Percentiles rank a stretch among this genome's conserved stretches.
phyloP scores from a whole-genome alignment of 2,797 vertebrate species.

The Tapirus indicus region DNA sequence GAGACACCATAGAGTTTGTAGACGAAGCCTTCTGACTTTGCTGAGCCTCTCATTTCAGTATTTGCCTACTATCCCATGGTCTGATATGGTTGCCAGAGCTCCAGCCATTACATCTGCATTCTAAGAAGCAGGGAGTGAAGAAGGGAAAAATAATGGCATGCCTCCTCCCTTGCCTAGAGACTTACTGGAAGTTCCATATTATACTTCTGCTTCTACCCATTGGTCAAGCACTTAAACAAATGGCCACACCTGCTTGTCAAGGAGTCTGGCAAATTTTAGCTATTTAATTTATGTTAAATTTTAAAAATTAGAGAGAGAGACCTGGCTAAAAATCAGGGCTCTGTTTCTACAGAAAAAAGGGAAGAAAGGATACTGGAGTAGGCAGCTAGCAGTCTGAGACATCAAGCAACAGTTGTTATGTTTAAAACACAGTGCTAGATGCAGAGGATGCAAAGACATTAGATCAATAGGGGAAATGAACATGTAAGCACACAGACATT shows the following conservation, averaged over 20 bases:
- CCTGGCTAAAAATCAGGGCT: background rate
- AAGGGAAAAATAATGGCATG: background rate
- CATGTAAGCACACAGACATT: background rate
- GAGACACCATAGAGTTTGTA: background rate
- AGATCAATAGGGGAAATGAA: background rate
- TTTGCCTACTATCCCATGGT: background rate
- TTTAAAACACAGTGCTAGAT: background rate
- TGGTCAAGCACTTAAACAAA: background rate
- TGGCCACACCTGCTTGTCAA: background rate
- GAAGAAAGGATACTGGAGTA: background rate
- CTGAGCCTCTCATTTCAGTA: background rate
- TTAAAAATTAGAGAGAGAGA: background rate
- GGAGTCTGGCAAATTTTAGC: background rate
- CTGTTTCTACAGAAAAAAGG: slow-evolving; percentile 10
- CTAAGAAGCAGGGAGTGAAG: background rate
- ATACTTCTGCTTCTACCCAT: background rate
- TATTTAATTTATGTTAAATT: slow-evolving; percentile 17
- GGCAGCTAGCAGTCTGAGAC: background rate
- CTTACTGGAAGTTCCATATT: background rate
- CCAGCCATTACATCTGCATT: background rate
- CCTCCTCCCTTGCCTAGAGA: background rate
- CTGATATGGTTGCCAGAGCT: background rate
- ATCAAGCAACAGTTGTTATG: background rate
- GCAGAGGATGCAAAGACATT: background rate
- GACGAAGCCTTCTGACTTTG: background rate